Conservation (phyloP, 2,797 vertebrate genomes). For the Tapirus indicus region DNA sequence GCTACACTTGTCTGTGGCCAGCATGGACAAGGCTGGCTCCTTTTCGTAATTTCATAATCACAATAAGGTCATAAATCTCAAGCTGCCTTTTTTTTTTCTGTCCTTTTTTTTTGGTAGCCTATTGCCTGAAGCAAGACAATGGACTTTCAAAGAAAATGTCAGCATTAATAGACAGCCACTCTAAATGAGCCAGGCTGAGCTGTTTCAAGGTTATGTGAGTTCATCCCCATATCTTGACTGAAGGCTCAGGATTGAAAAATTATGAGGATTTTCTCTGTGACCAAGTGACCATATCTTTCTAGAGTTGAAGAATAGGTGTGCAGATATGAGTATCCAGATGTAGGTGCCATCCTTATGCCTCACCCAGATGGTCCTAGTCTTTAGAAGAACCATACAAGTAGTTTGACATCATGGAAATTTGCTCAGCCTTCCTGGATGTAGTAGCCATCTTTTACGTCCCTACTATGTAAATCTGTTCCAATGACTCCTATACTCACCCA, state of each 20-base stretch:
- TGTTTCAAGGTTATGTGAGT: slow-evolving; percentile 66
- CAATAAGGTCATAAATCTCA: slow-evolving; percentile 83
- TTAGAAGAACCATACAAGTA: not conserved
- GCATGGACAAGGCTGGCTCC: slow-evolving; percentile 74
- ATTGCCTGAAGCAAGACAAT: slow-evolving; percentile 65
- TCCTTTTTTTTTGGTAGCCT: not conserved
- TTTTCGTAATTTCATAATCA: slow-evolving; percentile 79
- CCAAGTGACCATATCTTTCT: not conserved
- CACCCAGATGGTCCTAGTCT: not conserved
- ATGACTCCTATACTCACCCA: not conserved
- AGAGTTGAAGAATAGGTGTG: not conserved
- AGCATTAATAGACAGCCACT: slow-evolving; percentile 61
- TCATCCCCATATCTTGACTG: not conserved
- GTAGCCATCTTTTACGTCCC: not conserved
- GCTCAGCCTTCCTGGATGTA: not conserved
- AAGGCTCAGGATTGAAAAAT: not conserved
- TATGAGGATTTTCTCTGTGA: not conserved
- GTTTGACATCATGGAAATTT: not conserved
- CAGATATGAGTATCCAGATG: not conserved
- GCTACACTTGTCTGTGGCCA: slow-evolving; percentile 75
- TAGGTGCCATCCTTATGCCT: not conserved
- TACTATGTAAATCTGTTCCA: not conserved
- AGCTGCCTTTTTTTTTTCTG: slow-evolving; percentile 35
- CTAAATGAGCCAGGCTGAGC: slow-evolving; percentile 11
- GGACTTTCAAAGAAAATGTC: slow-evolving; percentile 73